A percentile compares a stretch with the other conserved stretches of the same genome.
Evolutionary conservation across 2,888 invertebrate species (phyloP).

Genomic region (Lasius platythorax): DNA sequence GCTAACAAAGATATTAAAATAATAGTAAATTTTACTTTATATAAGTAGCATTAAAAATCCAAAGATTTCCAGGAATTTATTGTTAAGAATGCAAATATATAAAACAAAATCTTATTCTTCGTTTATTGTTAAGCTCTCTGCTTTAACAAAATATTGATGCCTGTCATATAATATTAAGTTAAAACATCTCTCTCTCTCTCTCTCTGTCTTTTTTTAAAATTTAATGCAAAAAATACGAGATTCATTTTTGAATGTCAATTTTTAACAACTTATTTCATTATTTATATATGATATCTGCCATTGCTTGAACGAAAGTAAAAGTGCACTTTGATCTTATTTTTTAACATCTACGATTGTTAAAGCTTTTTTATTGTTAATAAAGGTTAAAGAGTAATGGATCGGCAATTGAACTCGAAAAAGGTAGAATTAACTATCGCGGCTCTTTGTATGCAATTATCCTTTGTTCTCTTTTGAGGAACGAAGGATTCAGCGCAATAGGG

Average conservation of each 20-base stretch:
- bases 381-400: background rate
- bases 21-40: background rate
- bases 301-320: background rate
- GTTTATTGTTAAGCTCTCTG: background rate
- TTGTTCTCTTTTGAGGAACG: conserved; percentile 62
- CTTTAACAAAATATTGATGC: background rate
- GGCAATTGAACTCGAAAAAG: conserved; percentile 6
- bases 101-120: background rate
- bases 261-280: background rate
- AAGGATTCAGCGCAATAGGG: conserved; percentile 56
- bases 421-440: background rate
- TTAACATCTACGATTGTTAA: background rate
- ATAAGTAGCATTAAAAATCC: background rate
- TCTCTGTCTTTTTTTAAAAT: background rate
- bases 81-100: background rate
- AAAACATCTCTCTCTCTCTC: background rate
- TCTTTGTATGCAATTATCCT: conserved; percentile 56
- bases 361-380: background rate
- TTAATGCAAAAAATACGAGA: background rate
- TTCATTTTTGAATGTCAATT: background rate
- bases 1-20: background rate
- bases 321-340: conserved; percentile 4
- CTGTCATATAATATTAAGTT: background rate
- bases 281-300: background rate
- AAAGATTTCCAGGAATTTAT: background rate